Evolutionary conservation across 2,888 invertebrate species (phyloP), one percentile per base, ranked within the genome.

Genomic region (Eulithis testata): DNA sequence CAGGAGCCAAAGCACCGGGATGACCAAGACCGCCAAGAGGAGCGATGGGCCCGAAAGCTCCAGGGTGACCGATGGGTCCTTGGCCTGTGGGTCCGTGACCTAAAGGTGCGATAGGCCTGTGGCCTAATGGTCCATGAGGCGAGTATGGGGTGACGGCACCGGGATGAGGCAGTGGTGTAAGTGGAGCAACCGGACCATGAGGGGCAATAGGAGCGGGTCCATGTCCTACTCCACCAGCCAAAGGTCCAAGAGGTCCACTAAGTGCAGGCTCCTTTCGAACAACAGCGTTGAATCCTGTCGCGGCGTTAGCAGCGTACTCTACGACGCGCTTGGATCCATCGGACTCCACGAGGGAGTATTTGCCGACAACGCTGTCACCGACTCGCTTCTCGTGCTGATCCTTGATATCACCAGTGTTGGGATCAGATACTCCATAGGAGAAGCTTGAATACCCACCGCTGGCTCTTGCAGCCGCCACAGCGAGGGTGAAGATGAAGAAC

Each of bases 301-400:
- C 81, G 56, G 87, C 80, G 69, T 89, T 83, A 45, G 87, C 86
- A 14, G 82, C 78, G 72, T 95, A 95, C 72, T 95, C 94, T 2
- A 95, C 95, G 11, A 93, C 93, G 66, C 95, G 93, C 69, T 87
- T 87, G 8, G 93, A 94, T 72, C 95, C 95, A 80, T 95, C 95
- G 1, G 95, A 90, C 75, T 94, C 80, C 85, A 95, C 77, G 44
- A 88, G 79, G n/a, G 88, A 88, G 76, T 88, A 88, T 77, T 88
- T 86, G 36, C 88, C 88, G 50, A 94, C 93, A n/a, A 95, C 95
- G 65, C 91, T 94, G 81, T 94, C 94, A 21, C 95, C 95, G 58
- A 93, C 91, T 14, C 95, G 93, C 36, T 92, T 93, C 83, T 95
- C 95, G 57, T 94, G 93, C 80, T 94, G 95, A 60, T 85, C 86